These are phyloP conservation scores for Clarias magur DNA, from an alignment of 2,113 vertebrate species.

Conservation along the genomic window DNA sequence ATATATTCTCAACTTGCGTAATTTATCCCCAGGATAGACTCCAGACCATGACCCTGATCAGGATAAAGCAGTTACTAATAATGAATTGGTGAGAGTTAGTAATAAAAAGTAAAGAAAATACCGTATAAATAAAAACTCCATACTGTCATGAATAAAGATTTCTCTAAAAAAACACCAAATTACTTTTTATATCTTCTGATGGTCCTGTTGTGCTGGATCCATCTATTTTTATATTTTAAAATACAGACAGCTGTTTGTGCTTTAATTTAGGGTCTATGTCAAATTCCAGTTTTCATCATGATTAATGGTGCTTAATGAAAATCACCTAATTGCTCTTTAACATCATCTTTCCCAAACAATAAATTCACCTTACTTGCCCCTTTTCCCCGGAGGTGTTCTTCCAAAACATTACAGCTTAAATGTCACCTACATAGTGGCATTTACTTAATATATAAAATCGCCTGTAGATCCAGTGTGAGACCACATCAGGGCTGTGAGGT, in stretches of 20 bases:
- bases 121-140: neutral
- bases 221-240: neutral
- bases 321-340: conserved; percentile 49
- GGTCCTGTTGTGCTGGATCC: neutral
- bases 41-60: neutral
- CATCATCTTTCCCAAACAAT: conserved; percentile 40
- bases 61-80: neutral
- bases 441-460: conserved; percentile 56
- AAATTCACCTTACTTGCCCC: conserved; percentile 51
- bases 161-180: neutral
- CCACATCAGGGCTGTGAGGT: neutral
- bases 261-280: conserved; percentile 22
- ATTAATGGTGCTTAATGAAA: conserved; percentile 56
- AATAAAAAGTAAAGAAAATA: neutral
- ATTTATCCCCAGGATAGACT: neutral
- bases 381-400: conserved; percentile 45
- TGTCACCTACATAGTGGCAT: conserved; percentile 57
- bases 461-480: conserved; percentile 37
- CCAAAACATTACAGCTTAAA: conserved; percentile 52
- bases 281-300: conserved; percentile 43
- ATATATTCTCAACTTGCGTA: neutral
- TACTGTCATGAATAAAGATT: neutral
- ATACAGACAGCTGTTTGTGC: neutral
- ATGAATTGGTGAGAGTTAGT: neutral
- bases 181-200: neutral